A percentile compares a stretch with the other conserved stretches of the same genome.
phyloP scores from a whole-genome alignment of 2,113 vertebrate genomes.

The Oreochromis spilurus region DNA sequence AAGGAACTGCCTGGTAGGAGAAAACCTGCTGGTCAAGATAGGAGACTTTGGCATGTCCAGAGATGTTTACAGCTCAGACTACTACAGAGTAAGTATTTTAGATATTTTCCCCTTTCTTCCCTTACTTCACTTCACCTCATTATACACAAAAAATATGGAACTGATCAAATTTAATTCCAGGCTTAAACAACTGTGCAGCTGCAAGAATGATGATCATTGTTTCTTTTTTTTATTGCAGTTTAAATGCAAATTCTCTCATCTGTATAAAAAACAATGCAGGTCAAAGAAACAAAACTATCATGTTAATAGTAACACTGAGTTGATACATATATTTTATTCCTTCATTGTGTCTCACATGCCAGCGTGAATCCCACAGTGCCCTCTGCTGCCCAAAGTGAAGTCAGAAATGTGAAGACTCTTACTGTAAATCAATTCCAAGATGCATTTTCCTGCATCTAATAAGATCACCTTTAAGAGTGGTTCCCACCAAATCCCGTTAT shows the following conservation, averaged over 20 bases:
- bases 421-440: neutral
- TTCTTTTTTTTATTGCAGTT: constrained; percentile 45
- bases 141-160: neutral
- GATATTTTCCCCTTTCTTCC: neutral
- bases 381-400: constrained; percentile 41
- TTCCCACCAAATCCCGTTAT: constrained; percentile 1
- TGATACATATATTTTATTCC: neutral
- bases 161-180: neutral
- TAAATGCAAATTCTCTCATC: constrained; percentile 58
- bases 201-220: constrained; percentile 21
- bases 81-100: constrained; percentile 85
- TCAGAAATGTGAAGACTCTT: neutral
- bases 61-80: constrained; percentile 98
- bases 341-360: neutral
- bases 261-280: constrained; percentile 9
- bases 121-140: neutral
- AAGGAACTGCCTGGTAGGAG: constrained; percentile 95
- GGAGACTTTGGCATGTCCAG: constrained; percentile 99
- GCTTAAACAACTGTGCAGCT: constrained; percentile 9
- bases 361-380: constrained; percentile 40
- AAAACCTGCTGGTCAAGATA: constrained; percentile 98
- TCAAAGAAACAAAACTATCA: neutral
- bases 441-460: neutral
- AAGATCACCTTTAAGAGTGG: neutral
- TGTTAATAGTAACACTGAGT: neutral